Conservation (phyloP, 2,113 vertebrate genomes). For the Emydura subglobosa region DNA sequence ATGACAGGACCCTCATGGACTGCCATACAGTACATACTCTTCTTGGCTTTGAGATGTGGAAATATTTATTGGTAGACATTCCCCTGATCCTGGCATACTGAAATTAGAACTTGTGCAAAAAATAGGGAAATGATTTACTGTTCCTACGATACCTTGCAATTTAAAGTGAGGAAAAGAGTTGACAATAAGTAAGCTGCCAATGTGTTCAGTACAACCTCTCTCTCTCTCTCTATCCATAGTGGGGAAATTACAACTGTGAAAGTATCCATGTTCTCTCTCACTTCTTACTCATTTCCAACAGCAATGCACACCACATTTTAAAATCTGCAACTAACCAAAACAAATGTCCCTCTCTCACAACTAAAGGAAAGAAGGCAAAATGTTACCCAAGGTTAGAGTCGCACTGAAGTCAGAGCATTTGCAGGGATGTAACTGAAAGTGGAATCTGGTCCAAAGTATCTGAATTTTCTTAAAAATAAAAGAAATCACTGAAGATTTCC, state of each 20-base stretch:
- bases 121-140: not conserved
- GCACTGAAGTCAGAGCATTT: not conserved
- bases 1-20: not conserved
- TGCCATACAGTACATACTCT: not conserved
- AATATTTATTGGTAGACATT: not conserved
- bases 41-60: not conserved
- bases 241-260: not conserved
- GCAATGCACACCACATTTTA: not conserved
- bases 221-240: not conserved
- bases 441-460: not conserved
- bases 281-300: not conserved
- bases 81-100: not conserved
- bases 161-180: not conserved
- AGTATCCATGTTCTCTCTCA: not conserved
- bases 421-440: not conserved
- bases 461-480: not conserved
- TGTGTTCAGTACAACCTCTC: not conserved
- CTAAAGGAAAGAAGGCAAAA: not conserved
- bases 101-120: not conserved
- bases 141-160: not conserved
- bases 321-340: not conserved
- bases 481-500: not conserved
- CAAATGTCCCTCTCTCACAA: not conserved
- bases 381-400: not conserved
- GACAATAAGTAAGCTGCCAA: not conserved